Percentiles rank a stretch among this genome's conserved stretches.
Evolutionary conservation across 1,140 invertebrate species (phyloP).

Genomic region (Neodiprion fabricii): DNA sequence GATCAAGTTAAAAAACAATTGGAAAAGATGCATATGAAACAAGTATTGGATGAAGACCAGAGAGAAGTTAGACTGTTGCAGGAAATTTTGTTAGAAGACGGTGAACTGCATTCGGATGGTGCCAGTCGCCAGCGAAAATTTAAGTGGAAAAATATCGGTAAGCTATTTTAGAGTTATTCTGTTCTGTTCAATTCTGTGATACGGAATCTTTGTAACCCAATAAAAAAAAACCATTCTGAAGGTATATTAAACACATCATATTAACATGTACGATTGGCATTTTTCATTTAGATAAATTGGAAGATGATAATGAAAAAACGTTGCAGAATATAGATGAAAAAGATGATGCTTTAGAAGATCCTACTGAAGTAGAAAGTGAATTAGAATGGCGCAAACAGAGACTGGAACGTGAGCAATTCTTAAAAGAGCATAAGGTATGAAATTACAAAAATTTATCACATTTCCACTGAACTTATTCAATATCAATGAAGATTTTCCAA

Average conservation of each 20-base stretch:
- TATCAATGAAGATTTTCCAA: background rate
- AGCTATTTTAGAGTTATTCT: conserved; percentile 24
- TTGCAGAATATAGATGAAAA: conserved; percentile 55
- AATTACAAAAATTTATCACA: conserved; percentile 16
- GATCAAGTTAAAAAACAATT: conserved; percentile 69
- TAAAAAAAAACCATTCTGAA: too few species aligned
- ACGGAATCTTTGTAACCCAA: too few species aligned
- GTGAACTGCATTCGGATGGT: conserved; percentile 79
- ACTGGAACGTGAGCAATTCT: conserved; percentile 71
- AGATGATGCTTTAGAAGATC: conserved; percentile 60
- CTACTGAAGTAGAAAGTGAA: conserved; percentile 70
- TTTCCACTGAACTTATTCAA: conserved; percentile 12
- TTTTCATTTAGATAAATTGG: conserved; percentile 41
- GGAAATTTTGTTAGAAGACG: conserved; percentile 85
- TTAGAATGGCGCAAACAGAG: conserved; percentile 72
- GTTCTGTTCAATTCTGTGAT: background rate
- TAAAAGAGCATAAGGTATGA: conserved; percentile 62
- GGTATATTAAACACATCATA: background rate
- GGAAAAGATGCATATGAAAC: conserved; percentile 75
- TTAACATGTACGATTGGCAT: background rate
- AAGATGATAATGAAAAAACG: conserved; percentile 41
- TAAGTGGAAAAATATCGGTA: conserved; percentile 81
- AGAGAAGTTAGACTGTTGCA: conserved; percentile 78
- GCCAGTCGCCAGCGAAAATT: conserved; percentile 78
- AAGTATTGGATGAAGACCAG: conserved; percentile 82